A percentile compares a stretch with the other conserved stretches of the same genome.
phyloP scores from a whole-genome alignment of 2,888 invertebrate species.

The Plemyria rubiginata region DNA sequence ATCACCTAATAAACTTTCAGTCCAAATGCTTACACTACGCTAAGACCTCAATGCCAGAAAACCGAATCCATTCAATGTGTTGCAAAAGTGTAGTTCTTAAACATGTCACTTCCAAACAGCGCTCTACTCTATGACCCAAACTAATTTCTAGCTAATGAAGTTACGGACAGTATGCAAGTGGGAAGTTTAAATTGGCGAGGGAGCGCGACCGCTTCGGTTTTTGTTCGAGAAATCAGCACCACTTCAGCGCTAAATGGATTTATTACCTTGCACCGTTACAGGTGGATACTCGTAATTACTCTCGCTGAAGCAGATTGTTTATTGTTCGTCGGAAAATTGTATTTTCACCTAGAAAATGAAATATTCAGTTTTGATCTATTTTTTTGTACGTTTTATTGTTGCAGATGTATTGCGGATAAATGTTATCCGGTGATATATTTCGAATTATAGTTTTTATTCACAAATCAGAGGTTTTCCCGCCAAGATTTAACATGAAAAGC shows the following conservation, averaged over 20 bases:
- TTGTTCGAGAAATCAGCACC: conserved; percentile 74
- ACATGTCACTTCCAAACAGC: conserved; percentile 25
- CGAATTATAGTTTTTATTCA: no score
- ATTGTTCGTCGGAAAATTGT: conserved; percentile 69
- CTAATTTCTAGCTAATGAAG: conserved; percentile 65
- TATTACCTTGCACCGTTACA: conserved; percentile 71
- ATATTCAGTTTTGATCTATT: conserved; percentile 32
- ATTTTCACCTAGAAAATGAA: conserved; percentile 42
- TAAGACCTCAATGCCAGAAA: no score
- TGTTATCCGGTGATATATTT: not conserved
- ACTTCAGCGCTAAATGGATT: conserved; percentile 78
- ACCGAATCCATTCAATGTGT: no score
- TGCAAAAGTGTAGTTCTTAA: not conserved
- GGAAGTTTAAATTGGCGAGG: conserved; percentile 74
- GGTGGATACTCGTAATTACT: conserved; percentile 74
- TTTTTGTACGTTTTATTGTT: conserved; percentile 15
- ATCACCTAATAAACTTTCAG: no score
- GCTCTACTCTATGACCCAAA: conserved; percentile 41
- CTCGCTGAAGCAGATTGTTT: conserved; percentile 72
- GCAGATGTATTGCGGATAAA: conserved; percentile 20
- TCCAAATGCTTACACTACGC: no score
- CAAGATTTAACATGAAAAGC: no score
- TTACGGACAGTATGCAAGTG: conserved; percentile 67
- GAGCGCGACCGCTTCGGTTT: conserved; percentile 65
- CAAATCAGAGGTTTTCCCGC: no score